phyloP scores from a whole-genome alignment of 1,140 invertebrate species.

The Gonioctena quinquepunctata region DNA sequence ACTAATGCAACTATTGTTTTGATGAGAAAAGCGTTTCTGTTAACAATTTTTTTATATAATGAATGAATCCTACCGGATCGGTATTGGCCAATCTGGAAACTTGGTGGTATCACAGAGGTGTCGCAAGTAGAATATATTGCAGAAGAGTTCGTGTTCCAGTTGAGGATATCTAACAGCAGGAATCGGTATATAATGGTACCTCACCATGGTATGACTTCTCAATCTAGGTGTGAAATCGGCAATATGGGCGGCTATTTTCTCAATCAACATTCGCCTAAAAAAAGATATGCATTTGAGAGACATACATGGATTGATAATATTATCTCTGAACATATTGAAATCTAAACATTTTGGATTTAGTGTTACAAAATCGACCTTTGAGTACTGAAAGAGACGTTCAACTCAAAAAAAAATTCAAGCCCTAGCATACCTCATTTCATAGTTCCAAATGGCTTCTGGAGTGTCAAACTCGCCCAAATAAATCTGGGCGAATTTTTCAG shows the following conservation, averaged over 20 bases:
- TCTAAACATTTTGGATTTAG: too few species aligned
- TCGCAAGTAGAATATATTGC: constrained; percentile 96
- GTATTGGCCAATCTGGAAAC: constrained; percentile 97
- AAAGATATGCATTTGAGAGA: too few species aligned
- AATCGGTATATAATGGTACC: constrained; percentile 97
- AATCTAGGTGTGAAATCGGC: constrained; percentile 95
- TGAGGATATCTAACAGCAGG: constrained; percentile 94
- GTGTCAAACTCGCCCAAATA: constrained; percentile 99
- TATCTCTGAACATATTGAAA: too few species aligned
- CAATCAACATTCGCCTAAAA: constrained; percentile 86
- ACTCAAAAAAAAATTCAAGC: background rate
- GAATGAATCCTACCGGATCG: constrained; percentile 80
- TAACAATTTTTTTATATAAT: too few species aligned
- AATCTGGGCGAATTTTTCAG: constrained; percentile 98
- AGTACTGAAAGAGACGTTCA: background rate
- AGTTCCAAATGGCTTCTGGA: constrained; percentile 96
- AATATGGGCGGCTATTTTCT: constrained; percentile 95
- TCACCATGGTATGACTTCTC: constrained; percentile 88
- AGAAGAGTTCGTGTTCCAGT: constrained; percentile 95
- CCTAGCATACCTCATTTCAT: constrained; percentile 73
- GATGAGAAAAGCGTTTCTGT: too few species aligned
- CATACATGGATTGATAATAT: too few species aligned
- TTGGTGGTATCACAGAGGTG: constrained; percentile 89
- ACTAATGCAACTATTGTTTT: too few species aligned
- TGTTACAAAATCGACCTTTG: too few species aligned